Evolutionary conservation across 2,113 vertebrate species (phyloP).

Genomic region (Austrofundulus limnaeus): DNA sequence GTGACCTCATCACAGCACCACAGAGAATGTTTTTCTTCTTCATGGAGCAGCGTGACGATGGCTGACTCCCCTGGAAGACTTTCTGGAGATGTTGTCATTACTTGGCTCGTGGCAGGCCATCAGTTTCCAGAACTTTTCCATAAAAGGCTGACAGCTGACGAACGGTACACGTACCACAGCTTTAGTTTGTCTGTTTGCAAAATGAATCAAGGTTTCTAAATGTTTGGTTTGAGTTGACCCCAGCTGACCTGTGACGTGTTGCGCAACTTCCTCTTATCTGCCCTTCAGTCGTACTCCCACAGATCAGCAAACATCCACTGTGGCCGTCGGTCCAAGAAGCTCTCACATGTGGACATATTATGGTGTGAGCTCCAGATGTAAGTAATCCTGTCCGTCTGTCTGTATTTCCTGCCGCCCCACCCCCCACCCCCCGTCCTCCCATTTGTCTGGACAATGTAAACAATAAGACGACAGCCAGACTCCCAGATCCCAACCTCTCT

Average conservation of each 20-base stretch:
- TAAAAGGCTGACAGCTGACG: constrained; percentile 13
- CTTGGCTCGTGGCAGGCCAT: constrained; percentile 26
- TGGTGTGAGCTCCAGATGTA: constrained; percentile 41
- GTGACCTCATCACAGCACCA: constrained; percentile 61
- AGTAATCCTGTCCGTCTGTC: constrained; percentile 34
- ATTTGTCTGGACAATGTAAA: constrained; percentile 63
- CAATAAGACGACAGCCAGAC: constrained; percentile 38
- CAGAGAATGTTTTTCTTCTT: constrained; percentile 53
- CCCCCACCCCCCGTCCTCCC: constrained; percentile 47
- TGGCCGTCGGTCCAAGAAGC: constrained; percentile 36
- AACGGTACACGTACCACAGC: not conserved
- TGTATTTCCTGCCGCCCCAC: constrained; percentile 11
- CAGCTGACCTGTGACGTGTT: constrained; percentile 4
- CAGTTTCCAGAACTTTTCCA: constrained; percentile 14
- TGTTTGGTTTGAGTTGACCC: not conserved
- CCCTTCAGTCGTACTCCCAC: constrained; percentile 16
- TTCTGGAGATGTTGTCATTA: constrained; percentile 32
- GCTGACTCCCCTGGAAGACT: constrained; percentile 30
- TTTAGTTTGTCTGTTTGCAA: not conserved
- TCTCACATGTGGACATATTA: constrained; percentile 20
- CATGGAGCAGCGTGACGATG: constrained; percentile 44
- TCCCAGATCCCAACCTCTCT: constrained; percentile 1
- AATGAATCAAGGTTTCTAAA: not conserved
- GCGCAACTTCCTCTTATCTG: constrained; percentile 26
- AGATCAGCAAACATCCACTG: too few species aligned